Evolutionary conservation across 2,888 invertebrate species (phyloP).

Genomic region (Acleris holmiana): DNA sequence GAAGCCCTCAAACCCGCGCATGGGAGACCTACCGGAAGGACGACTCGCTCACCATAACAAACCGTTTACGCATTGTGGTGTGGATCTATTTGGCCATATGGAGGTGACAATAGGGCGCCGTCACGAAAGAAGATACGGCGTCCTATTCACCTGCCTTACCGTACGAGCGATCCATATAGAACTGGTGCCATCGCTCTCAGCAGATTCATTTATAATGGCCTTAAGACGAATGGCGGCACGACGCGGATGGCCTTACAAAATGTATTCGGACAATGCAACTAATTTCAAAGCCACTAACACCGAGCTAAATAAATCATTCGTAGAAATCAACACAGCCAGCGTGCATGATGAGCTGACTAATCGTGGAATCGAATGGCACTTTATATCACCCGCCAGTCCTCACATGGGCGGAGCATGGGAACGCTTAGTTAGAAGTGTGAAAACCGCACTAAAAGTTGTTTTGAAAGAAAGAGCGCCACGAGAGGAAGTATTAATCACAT

Average conservation of each 20-base stretch:
- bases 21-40: constrained; percentile 29
- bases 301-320: not conserved
- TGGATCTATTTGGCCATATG: constrained; percentile 20
- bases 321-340: not conserved
- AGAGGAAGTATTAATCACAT: not conserved
- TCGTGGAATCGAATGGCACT: not conserved
- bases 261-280: not conserved
- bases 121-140: constrained; percentile 15
- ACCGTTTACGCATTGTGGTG: constrained; percentile 18
- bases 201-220: constrained; percentile 7
- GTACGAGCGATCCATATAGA: constrained; percentile 6
- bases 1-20: constrained; percentile 10
- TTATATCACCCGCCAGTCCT: not conserved
- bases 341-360: not conserved
- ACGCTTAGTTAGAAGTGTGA: not conserved
- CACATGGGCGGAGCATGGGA: constrained; percentile 2
- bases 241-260: not conserved
- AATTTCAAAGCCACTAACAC: not conserved
- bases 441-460: not conserved
- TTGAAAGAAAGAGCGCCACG: not conserved
- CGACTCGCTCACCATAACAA: constrained; percentile 22
- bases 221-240: constrained; percentile 1
- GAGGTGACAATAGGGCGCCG: constrained; percentile 18
- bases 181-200: not conserved
- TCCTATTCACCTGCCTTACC: constrained; percentile 21